Evolutionary conservation across 2,888 invertebrate genomes (phyloP).

Genomic region (Eretmocerus hayati): DNA sequence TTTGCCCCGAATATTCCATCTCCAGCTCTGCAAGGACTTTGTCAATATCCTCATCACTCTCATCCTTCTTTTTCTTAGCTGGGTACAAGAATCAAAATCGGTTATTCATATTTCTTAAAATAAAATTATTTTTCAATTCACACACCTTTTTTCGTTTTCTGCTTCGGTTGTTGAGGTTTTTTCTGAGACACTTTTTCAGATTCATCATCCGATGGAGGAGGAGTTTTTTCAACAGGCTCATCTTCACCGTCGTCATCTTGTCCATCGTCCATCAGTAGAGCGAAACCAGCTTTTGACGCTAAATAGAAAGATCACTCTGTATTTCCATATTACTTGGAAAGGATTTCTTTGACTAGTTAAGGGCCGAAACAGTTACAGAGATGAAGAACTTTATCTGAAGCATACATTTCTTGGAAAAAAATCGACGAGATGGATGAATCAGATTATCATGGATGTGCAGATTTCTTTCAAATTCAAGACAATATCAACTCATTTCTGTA

Average conservation of each 20-base stretch:
- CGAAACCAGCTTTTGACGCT: slow-evolving; percentile 53
- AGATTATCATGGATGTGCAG: no score
- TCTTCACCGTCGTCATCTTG: slow-evolving; percentile 46
- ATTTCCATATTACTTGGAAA: no score
- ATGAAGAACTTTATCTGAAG: no score
- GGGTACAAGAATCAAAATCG: slow-evolving; percentile 3
- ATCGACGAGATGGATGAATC: no score
- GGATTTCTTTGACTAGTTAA: no score
- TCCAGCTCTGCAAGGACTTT: slow-evolving; percentile 77
- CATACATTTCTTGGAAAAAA: no score
- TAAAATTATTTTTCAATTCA: no score
- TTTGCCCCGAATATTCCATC: slow-evolving; percentile 68
- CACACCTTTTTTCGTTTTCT: slow-evolving; percentile 63
- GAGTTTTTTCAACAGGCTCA: slow-evolving; percentile 32
- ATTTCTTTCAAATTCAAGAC: no score
- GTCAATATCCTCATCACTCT: slow-evolving; percentile 68
- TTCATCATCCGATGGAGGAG: slow-evolving; percentile 40
- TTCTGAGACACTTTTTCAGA: slow-evolving; percentile 49
- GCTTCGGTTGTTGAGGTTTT: slow-evolving; percentile 46
- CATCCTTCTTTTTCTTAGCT: slow-evolving; percentile 62
- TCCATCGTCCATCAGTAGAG: slow-evolving; percentile 56
- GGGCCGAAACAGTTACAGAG: no score
- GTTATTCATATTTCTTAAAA: no score
- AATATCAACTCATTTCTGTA: no score
- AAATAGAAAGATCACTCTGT: no score